Percentiles rank a stretch among this genome's conserved stretches.
Evolutionary conservation across 2,113 vertebrate species (phyloP).

Genomic region (Clarias macrocephalus): DNA sequence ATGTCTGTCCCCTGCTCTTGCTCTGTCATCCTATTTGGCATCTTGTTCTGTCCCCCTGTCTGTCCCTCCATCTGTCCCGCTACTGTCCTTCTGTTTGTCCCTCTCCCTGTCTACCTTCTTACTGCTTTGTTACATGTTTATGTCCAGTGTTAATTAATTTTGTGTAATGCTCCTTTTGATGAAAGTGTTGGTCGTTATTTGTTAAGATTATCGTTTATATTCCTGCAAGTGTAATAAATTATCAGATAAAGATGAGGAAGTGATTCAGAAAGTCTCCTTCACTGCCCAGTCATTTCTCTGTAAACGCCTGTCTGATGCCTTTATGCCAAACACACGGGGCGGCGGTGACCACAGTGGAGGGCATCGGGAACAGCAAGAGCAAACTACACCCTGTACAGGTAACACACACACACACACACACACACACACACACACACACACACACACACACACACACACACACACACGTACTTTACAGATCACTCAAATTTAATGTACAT

Average conservation of each 20-base stretch:
- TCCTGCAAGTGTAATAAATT: background rate
- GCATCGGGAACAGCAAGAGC: constrained; percentile 78
- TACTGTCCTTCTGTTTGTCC: too few relatives aligned
- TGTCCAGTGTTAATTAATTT: background rate
- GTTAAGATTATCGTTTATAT: background rate
- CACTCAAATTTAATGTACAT: background rate
- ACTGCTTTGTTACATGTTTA: background rate
- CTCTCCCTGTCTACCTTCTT: too few relatives aligned
- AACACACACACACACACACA: background rate
- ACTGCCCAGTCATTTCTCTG: constrained; percentile 76
- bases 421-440: constrained; percentile 14
- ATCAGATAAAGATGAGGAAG: background rate
- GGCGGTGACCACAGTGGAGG: constrained; percentile 83
- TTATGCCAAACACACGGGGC: constrained; percentile 79
- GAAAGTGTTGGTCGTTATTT: background rate
- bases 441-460: background rate
- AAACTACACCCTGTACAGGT: constrained; percentile 85
- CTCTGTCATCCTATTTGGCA: background rate
- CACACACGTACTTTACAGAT: background rate
- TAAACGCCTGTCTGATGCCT: constrained; percentile 80
- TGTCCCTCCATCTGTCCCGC: too few relatives aligned
- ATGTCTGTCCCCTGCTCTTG: background rate
- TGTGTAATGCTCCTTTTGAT: background rate
- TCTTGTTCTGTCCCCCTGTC: background rate
- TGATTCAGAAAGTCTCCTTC: constrained; percentile 55